Conservation (phyloP, 2,888 invertebrate genomes). For the Sipha maydis region DNA sequence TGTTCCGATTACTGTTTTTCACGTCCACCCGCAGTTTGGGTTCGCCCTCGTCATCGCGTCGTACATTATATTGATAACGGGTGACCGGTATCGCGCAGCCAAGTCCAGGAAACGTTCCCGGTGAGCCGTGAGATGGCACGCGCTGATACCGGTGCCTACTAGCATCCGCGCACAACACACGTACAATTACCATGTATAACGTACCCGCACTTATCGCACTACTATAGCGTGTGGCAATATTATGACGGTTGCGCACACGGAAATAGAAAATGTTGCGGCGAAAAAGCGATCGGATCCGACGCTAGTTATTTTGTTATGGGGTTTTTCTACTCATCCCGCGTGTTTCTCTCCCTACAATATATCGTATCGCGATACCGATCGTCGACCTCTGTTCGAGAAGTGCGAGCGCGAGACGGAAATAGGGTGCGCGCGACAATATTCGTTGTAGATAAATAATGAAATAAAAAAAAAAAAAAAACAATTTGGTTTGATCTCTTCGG, state of each 20-base stretch:
- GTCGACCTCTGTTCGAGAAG: background rate
- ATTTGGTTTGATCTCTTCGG: background rate
- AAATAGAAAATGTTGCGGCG: background rate
- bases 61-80: background rate
- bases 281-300: background rate
- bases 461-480: background rate
- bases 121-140: constrained; percentile 32
- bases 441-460: constrained; percentile 2
- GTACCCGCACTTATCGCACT: too few relatives aligned
- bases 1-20: too few relatives aligned
- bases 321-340: background rate
- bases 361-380: background rate
- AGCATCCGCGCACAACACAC: too few relatives aligned
- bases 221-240: too few relatives aligned
- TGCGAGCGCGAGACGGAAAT: background rate
- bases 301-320: background rate
- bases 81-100: constrained; percentile 18
- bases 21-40: too few relatives aligned
- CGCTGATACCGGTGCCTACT: background rate
- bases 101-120: constrained; percentile 9
- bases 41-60: too few relatives aligned
- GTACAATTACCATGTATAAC: too few relatives aligned
- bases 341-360: too few relatives aligned
- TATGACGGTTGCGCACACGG: background rate
- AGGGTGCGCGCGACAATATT: background rate